These are phyloP conservation scores for Lacanobia oleracea DNA, from an alignment of 2,888 invertebrate genomes.

Conservation along the genomic window DNA sequence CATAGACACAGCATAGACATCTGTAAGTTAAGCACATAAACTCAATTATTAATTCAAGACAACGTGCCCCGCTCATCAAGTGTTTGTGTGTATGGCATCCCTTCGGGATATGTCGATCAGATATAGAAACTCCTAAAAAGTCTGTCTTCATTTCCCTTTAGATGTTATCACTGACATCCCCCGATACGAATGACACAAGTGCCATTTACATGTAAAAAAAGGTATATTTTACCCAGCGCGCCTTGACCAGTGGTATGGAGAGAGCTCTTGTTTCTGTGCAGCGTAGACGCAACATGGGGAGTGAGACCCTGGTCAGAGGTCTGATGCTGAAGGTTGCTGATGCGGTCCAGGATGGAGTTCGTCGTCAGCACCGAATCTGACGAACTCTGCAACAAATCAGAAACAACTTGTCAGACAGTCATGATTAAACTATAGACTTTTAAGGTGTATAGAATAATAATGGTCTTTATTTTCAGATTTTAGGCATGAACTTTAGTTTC, in stretches of 20 bases:
- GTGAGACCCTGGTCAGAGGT: constrained; percentile 73
- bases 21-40: too few relatives aligned
- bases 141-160: too few relatives aligned
- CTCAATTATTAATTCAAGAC: too few relatives aligned
- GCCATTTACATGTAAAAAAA: too few relatives aligned
- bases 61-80: too few relatives aligned
- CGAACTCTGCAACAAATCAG: constrained; percentile 86
- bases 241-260: constrained; percentile 80
- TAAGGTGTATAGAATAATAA: too few relatives aligned
- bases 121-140: too few relatives aligned
- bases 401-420: constrained; percentile 12
- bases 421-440: background rate
- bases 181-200: too few relatives aligned
- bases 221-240: constrained; percentile 76
- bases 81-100: too few relatives aligned
- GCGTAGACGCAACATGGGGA: constrained; percentile 75
- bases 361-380: constrained; percentile 91
- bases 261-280: constrained; percentile 86
- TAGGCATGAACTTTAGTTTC: background rate
- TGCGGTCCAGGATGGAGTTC: constrained; percentile 86
- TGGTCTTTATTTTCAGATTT: background rate
- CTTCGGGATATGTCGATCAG: too few relatives aligned
- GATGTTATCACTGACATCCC: too few relatives aligned
- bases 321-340: constrained; percentile 91
- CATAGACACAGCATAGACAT: too few relatives aligned